These are phyloP conservation scores for Sicus ferrugineus DNA, from an alignment of 2,888 invertebrate species.

Conservation along the genomic window DNA sequence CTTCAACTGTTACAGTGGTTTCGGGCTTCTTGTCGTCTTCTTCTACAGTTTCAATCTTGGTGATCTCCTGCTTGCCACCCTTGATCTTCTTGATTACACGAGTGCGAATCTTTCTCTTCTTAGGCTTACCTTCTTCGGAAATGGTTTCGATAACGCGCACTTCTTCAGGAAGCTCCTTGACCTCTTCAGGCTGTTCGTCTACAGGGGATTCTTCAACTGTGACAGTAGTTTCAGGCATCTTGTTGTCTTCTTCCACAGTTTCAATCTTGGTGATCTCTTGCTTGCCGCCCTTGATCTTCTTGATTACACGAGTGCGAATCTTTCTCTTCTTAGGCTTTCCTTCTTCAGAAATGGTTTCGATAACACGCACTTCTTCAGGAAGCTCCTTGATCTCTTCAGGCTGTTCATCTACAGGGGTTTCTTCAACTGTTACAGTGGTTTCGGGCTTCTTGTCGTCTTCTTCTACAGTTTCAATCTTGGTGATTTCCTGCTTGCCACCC, in stretches of 20 bases:
- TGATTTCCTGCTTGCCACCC: neutral
- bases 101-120: neutral
- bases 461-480: constrained; percentile 8
- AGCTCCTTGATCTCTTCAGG: neutral
- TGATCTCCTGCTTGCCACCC: neutral
- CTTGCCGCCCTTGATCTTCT: neutral
- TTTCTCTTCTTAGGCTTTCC: neutral
- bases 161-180: constrained; percentile 2
- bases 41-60: constrained; percentile 4
- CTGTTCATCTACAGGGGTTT: neutral
- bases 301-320: neutral
- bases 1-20: constrained; percentile 5
- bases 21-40: constrained; percentile 3
- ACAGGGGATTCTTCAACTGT: neutral
- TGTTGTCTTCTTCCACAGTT: constrained; percentile 7
- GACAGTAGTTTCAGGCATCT: constrained; percentile 3
- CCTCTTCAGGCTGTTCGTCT: neutral
- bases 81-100: constrained; percentile 2
- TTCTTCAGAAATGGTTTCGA: constrained; percentile 4
- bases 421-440: constrained; percentile 11
- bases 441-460: constrained; percentile 10
- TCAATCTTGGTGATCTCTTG: constrained; percentile 4
- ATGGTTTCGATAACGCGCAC: neutral
- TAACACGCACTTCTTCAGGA: constrained; percentile 7
- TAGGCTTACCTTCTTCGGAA: constrained; percentile 4